Percentiles rank a stretch among this genome's conserved stretches.
Evolutionary conservation across 1,140 invertebrate species (phyloP).

Genomic region (Pantala flavescens): DNA sequence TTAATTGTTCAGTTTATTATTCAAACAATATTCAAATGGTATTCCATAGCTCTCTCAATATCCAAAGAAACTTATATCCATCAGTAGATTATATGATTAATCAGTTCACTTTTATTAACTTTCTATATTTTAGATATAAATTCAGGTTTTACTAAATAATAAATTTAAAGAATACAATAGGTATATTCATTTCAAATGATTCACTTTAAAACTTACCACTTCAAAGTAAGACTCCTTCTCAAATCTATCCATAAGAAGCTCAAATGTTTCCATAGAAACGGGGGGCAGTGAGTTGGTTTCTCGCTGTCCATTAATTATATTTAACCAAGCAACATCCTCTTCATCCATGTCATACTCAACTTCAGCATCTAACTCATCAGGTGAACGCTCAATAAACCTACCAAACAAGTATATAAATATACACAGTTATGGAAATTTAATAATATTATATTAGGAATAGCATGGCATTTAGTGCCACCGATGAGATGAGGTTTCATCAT

Average conservation of each 20-base stretch:
- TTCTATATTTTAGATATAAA: too few relatives aligned
- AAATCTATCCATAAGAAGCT: conserved; percentile 89
- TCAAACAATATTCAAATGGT: too few relatives aligned
- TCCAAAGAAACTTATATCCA: too few relatives aligned
- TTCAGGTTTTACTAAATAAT: too few relatives aligned
- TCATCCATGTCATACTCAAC: conserved; percentile 98
- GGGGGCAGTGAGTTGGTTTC: conserved; percentile 50
- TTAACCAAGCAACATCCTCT: conserved; percentile 88
- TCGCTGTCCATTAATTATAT: conserved; percentile 75
- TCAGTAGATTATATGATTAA: too few relatives aligned
- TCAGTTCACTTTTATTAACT: too few relatives aligned
- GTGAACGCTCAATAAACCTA: conserved; percentile 87
- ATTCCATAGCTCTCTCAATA: too few relatives aligned
- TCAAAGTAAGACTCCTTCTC: conserved; percentile 98
- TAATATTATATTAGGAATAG: not conserved
- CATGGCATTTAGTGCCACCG: too few relatives aligned
- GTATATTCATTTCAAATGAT: too few relatives aligned
- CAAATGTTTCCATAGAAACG: conserved; percentile 79
- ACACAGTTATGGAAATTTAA: conserved; percentile 12
- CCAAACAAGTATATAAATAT: conserved; percentile 23
- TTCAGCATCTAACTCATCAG: conserved; percentile 84
- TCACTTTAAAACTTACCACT: conserved; percentile 33
- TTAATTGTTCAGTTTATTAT: too few relatives aligned
- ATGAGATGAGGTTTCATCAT: too few relatives aligned
- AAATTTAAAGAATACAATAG: too few relatives aligned